Evolutionary conservation across 2,797 vertebrate genomes (phyloP).

Genomic region (Lagocephalus sceleratus): DNA sequence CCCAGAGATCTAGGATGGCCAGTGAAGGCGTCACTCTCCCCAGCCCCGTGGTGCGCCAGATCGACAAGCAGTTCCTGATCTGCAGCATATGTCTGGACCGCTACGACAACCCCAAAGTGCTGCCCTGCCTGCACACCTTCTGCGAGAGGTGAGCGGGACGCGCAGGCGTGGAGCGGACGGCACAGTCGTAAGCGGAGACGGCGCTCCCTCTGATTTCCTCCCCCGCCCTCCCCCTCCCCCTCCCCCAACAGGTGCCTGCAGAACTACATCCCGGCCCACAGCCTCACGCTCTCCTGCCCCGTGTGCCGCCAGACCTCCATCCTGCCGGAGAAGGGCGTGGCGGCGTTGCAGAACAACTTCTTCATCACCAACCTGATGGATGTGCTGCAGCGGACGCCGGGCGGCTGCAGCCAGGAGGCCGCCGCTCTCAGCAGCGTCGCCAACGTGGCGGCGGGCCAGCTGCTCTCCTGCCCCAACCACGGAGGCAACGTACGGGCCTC

Average conservation of each 20-base stretch:
- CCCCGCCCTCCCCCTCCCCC: no score
- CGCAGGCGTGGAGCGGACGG: background rate
- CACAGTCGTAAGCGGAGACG: no score
- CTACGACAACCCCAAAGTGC: slow-evolving; percentile 97
- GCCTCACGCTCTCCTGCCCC: slow-evolving; percentile 94
- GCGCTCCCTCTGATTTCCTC: no score
- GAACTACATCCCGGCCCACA: slow-evolving; percentile 97
- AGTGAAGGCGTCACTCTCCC: slow-evolving; percentile 92
- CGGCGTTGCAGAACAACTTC: slow-evolving; percentile 97
- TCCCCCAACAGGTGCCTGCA: slow-evolving; percentile 86
- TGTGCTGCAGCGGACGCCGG: slow-evolving; percentile 89
- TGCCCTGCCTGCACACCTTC: slow-evolving; percentile 98
- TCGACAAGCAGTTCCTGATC: slow-evolving; percentile 99
- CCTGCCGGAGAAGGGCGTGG: slow-evolving; percentile 97
- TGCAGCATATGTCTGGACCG: slow-evolving; percentile 99
- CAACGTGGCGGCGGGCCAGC: slow-evolving; percentile 83
- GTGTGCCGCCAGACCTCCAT: slow-evolving; percentile 98
- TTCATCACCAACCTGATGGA: slow-evolving; percentile 99
- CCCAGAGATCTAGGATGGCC: slow-evolving; percentile 94
- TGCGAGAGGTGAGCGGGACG: slow-evolving; percentile 89
- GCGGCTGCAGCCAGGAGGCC: slow-evolving; percentile 81
- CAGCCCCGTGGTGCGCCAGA: slow-evolving; percentile 97
- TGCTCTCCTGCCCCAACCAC: slow-evolving; percentile 94
- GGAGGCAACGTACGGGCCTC: slow-evolving; percentile 86
- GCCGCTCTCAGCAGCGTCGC: slow-evolving; percentile 84